Percentiles rank a stretch among this genome's conserved stretches.
Evolutionary conservation across 1,140 invertebrate species (phyloP).

Genomic region (Muscidifurax raptorellus): DNA sequence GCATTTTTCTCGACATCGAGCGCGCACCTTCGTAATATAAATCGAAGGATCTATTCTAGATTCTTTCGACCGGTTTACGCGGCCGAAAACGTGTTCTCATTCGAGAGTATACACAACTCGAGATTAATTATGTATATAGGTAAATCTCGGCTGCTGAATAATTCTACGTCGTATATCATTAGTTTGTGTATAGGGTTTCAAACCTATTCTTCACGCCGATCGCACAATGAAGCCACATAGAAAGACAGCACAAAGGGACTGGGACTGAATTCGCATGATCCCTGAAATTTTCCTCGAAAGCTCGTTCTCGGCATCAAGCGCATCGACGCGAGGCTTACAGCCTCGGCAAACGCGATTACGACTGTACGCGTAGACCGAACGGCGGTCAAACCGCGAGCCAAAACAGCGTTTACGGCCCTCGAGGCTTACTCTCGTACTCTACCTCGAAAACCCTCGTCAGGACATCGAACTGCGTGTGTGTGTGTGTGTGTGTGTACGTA

Average conservation of each 20-base stretch:
- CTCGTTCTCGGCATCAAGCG: not conserved
- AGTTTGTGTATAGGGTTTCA: not conserved
- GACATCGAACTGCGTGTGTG: not conserved
- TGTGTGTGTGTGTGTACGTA: not conserved
- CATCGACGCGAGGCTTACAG: not conserved
- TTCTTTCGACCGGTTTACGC: slow-evolving; percentile 24
- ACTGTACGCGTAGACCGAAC: too few species aligned
- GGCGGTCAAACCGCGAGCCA: not conserved
- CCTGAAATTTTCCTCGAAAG: not conserved
- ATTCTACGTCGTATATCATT: slow-evolving; percentile 6
- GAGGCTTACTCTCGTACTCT: not conserved
- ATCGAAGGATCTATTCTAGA: slow-evolving; percentile 29
- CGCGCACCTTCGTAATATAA: not conserved
- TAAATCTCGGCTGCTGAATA: not conserved
- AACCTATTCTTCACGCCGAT: not conserved
- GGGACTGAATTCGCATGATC: not conserved
- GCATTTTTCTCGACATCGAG: not conserved
- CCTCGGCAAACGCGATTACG: not conserved
- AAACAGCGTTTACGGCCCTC: not conserved
- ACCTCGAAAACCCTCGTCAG: slow-evolving; percentile 3
- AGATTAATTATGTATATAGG: slow-evolving; percentile 17
- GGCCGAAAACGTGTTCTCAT: not conserved
- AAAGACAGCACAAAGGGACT: not conserved
- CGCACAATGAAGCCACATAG: not conserved
- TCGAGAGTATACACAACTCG: not conserved